Evolutionary conservation across 2,113 vertebrate genomes (phyloP).

Genomic region (Gobiocypris rarus): DNA sequence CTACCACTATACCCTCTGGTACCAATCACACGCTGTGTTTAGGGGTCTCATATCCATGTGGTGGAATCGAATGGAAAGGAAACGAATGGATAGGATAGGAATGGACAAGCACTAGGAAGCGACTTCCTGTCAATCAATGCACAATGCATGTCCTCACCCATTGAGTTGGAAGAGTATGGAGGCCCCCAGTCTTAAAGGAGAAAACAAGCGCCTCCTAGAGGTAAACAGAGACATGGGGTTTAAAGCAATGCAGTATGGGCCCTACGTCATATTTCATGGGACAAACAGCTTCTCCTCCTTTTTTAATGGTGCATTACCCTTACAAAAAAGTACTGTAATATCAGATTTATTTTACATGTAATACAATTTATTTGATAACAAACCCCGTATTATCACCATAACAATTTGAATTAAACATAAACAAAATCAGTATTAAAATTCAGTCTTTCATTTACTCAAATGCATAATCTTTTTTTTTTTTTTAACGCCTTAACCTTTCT

Average conservation of each 20-base stretch:
- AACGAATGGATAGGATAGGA: constrained; percentile 41
- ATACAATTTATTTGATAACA: neutral
- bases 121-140: constrained; percentile 40
- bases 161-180: constrained; percentile 78
- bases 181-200: constrained; percentile 80
- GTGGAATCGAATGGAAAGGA: constrained; percentile 43
- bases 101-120: constrained; percentile 31
- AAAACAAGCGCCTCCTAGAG: constrained; percentile 82
- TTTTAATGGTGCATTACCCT: constrained; percentile 6
- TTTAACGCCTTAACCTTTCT: neutral
- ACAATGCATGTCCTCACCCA: constrained; percentile 76
- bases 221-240: constrained; percentile 79
- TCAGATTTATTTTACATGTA: neutral
- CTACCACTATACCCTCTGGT: neutral
- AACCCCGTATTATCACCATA: neutral
- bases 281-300: neutral
- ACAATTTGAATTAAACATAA: neutral
- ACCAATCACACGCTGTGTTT: neutral
- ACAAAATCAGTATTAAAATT: neutral
- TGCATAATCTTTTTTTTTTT: neutral
- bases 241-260: constrained; percentile 64
- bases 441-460: neutral
- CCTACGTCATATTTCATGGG: constrained; percentile 23
- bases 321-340: neutral
- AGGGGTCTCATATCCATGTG: neutral